phyloP scores from a whole-genome alignment of 2,888 invertebrate genomes.

The Sipha maydis region DNA sequence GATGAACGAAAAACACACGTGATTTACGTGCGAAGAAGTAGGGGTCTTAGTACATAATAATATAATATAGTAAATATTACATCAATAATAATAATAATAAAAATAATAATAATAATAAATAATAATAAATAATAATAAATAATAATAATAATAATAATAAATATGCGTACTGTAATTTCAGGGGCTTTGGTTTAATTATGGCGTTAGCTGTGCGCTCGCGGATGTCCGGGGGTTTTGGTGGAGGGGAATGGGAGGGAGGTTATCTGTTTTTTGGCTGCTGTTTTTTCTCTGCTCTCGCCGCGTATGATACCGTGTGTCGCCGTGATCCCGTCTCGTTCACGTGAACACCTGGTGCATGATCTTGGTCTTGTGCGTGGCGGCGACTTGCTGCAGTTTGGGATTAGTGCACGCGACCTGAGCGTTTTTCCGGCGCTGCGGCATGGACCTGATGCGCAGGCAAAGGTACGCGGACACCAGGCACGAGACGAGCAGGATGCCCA shows the following conservation, averaged over 20 bases:
- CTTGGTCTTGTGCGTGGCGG: background rate
- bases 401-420: slow-evolving; percentile 56
- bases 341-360: slow-evolving; percentile 48
- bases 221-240: background rate
- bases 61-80: no score
- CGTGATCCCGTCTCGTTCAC: background rate
- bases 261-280: background rate
- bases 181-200: slow-evolving; percentile 28
- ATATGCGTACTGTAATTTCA: slow-evolving; percentile 11
- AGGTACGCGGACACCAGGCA: slow-evolving; percentile 87
- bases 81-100: background rate
- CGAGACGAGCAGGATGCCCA: slow-evolving; percentile 84
- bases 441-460: slow-evolving; percentile 75
- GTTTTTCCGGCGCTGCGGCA: slow-evolving; percentile 59
- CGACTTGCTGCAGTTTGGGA: slow-evolving; percentile 40
- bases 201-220: slow-evolving; percentile 22
- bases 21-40: no score
- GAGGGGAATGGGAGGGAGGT: background rate
- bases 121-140: background rate
- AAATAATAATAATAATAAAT: background rate
- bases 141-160: background rate
- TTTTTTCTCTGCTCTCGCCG: background rate
- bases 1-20: background rate
- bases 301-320: background rate
- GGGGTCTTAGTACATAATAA: no score